These are phyloP conservation scores for Hyposoter dolosus DNA, from an alignment of 2,888 invertebrate species.

Conservation along the genomic window DNA sequence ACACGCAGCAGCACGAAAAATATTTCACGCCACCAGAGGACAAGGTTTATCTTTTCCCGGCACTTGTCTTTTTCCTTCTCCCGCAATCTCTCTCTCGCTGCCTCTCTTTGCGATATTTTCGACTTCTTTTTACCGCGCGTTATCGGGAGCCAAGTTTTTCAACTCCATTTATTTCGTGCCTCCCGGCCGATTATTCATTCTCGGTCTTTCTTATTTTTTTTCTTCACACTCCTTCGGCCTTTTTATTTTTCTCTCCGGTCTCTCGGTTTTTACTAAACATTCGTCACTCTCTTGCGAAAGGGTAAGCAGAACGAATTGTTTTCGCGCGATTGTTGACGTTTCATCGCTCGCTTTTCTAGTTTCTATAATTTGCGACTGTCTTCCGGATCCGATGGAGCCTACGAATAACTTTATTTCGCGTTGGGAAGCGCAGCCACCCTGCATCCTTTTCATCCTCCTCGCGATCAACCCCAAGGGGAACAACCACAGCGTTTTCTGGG, in stretches of 20 bases:
- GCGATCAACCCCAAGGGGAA: background rate
- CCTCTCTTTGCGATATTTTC: slow-evolving; percentile 41
- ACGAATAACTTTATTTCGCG: slow-evolving; percentile 80
- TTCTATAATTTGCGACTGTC: slow-evolving; percentile 49
- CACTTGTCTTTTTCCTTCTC: slow-evolving; percentile 10
- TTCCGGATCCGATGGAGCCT: slow-evolving; percentile 52
- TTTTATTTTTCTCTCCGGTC: slow-evolving; percentile 16
- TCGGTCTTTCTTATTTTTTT: slow-evolving; percentile 83
- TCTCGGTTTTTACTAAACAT: slow-evolving; percentile 17
- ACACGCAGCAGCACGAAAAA: slow-evolving; percentile 61
- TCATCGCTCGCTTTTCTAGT: too few species aligned
- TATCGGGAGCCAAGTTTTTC: slow-evolving; percentile 68
- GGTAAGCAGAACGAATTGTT: slow-evolving; percentile 72
- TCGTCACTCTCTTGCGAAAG: slow-evolving; percentile 61
- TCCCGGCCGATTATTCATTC: slow-evolving; percentile 76
- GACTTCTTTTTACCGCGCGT: slow-evolving; percentile 37
- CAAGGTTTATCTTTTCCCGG: slow-evolving; percentile 66
- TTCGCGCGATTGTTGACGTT: slow-evolving; percentile 54
- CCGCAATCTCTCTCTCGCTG: slow-evolving; percentile 5
- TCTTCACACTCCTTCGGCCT: slow-evolving; percentile 66
- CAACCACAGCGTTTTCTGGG: slow-evolving; percentile 3
- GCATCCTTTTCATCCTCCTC: slow-evolving; percentile 38
- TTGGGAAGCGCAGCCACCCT: slow-evolving; percentile 74
- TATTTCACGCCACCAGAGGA: slow-evolving; percentile 61
- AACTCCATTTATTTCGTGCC: slow-evolving; percentile 78